phyloP scores from a whole-genome alignment of 2,113 vertebrate genomes.

The Bufo gargarizans region DNA sequence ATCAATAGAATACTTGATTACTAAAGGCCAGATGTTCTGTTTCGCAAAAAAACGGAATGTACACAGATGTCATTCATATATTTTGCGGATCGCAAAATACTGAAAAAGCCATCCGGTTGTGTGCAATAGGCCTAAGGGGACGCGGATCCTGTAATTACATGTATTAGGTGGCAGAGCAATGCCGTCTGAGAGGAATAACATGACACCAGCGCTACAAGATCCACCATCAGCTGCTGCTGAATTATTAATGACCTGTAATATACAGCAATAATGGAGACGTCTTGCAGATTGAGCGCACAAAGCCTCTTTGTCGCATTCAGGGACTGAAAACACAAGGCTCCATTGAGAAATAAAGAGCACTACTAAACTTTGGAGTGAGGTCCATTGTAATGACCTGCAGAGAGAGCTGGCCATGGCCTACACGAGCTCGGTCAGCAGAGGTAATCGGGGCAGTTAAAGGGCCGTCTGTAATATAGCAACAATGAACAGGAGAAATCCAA shows the following conservation, averaged over 20 bases:
- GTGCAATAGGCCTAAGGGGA: background rate
- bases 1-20: too few species aligned
- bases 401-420: background rate
- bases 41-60: too few species aligned
- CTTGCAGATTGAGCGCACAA: constrained; percentile 44
- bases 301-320: constrained; percentile 26
- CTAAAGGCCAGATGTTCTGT: too few species aligned
- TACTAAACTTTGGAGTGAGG: constrained; percentile 9
- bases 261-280: constrained; percentile 51
- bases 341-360: constrained; percentile 29
- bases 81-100: too few species aligned
- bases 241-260: constrained; percentile 51
- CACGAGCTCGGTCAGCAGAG: background rate
- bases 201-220: constrained; percentile 35
- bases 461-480: background rate
- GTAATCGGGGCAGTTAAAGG: background rate
- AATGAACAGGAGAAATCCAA: background rate
- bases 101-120: too few species aligned
- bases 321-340: constrained; percentile 8
- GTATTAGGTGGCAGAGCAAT: constrained; percentile 40
- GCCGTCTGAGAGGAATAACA: constrained; percentile 21
- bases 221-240: constrained; percentile 55
- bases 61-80: too few species aligned
- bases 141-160: constrained; percentile 42
- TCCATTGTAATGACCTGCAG: constrained; percentile 15